Base-by-base conservation (phyloP, 2,797 vertebrate genomes). In the Triplophysa yarkandensis region DNA sequence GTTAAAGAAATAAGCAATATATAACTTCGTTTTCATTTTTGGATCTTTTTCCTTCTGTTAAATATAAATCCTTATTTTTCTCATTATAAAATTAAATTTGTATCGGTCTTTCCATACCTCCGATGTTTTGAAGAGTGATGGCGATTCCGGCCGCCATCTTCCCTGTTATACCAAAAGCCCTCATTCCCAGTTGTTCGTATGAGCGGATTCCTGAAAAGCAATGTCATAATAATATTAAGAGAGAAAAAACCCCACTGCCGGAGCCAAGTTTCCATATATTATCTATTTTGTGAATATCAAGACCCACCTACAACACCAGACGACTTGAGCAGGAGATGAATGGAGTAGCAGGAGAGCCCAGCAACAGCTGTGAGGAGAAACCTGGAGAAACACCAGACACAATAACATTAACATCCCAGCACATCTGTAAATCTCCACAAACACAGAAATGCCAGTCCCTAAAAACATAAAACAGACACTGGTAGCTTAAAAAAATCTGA, bases 91-190 rank as follows among this genome's bases (percentile, higher is more conserved):
- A 43, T 52, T 9, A 54, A 32, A 10, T 30, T n/a, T 17, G 5
- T 4, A 54, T 54, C 23, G 16, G 5, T 0, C 36, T 32, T 44
- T 73, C 44, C 91, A 91, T 74, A 98, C 96, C 95, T 90, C 96
- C 96, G 0, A 98, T 97, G 81, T 98, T 98, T 89, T 98, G 96
- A 66, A 98, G 89, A 0, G 94, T 97, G 85, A 98, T 98, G 10
- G 96, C 96, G 0, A 96, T 86, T 6, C 94, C 96, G 0, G 96
- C 96, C 0, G 93, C 95, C 91, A 98, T 86, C 89, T 98, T 98
- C 27, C 96, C 96, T 0, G 96, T 93, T 1, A 92, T 96, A 61
- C 96, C 96, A 11, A 98, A 98, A 72, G 96, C 96, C 69, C 95
- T 91, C 83, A 90, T 93, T 19, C 96, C 96, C 84, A 98, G 88